Evolutionary conservation across 1,140 invertebrate species (phyloP), one percentile per base, ranked within the genome.

Genomic region (Ooceraea biroi): DNA sequence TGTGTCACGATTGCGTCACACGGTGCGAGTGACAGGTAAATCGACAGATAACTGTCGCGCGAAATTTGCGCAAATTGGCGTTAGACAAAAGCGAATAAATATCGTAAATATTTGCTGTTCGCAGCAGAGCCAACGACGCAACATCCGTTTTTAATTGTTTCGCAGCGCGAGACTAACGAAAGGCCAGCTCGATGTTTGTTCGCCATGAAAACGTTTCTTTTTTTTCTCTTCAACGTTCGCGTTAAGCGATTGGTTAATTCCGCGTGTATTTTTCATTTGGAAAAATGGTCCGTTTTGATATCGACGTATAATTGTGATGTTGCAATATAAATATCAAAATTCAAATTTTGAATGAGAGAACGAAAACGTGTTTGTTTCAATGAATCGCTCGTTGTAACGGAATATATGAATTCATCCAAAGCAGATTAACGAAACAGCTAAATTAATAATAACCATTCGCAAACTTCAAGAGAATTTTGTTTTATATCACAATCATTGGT

Each of bases 21-120:
- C 44, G 72, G 27, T 77, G 52, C 10, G 66, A 66, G 66, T 46
- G 48, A 77, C 66, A 66, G 36, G 36, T 77, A 77, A 77, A 77
- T 77, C 66, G 74, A 19, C 61, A 77, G 61, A 46, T 77, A 77
- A 66, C 74, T 77, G 30, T 77, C 61, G 48, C 19, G 27, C 19
- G 48, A 66, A 77, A 66, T 77, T 77, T 19, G 52, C 61, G 19
- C 41, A 19, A 66, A 77, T 55, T 77, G 74, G 48, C 60, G 46
- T 55, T 55, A 77, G 65, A 77, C 61, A 77, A 65, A 77, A 60
- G 74, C 74, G 61, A 66, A 36, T 66, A 55, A 77, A 77, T 77
- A 77, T 66, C 61, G 60, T 77, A 77, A 77, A 77, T 77, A 66
- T 77, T 77, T 77, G 74, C 41, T 46, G 74, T 77, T 77, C 65